Base-by-base conservation (phyloP, 2,797 vertebrate species). In the Falco columbarius region DNA sequence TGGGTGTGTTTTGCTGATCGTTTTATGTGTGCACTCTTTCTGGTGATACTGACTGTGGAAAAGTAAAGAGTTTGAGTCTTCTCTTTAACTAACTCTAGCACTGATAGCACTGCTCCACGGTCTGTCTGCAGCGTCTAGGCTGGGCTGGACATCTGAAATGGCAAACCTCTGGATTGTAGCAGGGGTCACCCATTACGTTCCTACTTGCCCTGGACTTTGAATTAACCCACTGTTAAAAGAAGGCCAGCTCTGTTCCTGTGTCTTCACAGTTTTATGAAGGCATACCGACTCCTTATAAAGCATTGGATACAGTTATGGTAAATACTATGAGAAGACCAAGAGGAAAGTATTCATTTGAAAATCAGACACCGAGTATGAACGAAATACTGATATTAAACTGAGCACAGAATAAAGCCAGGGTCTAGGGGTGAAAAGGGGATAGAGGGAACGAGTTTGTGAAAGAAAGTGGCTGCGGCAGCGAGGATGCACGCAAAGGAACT, bases 271-370 rank as follows among this genome's bases (percentile, higher is more conserved):
- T 67, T 75, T 56, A 23, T 11, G 61, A 83, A 40, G 21, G 20
- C 7, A 9, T 38, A 44, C 12, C 74, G 36, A 65, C 34, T 42
- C 62, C 32, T 54, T 30, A 27, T 44, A 29, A 42, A 82, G 27
- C 44, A 68, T 2, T 27, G 22, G 40, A 55, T 38, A 38, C 6
- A 23, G 13, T 52, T 73, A 34, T 0, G 0, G 40, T 32, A 70
- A 77, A 67, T 59, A 52, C 19, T 44, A 21, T 24, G 34, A 55
- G 19, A 23, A 65, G 7, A 67, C 22, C 55, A 73, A 36, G 20
- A 77, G 15, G 27, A 92, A 82, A 65, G 36, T 56, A 36, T 58
- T 65, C 14, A 65, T 30, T 21, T 66, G 49, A 75, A 80, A 75
- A 61, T 65, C 10, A 65, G 26, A 58, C 7, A 49, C 1, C 5